Base-by-base conservation (phyloP, 2,113 vertebrate species). In the Alosa alosa region DNA sequence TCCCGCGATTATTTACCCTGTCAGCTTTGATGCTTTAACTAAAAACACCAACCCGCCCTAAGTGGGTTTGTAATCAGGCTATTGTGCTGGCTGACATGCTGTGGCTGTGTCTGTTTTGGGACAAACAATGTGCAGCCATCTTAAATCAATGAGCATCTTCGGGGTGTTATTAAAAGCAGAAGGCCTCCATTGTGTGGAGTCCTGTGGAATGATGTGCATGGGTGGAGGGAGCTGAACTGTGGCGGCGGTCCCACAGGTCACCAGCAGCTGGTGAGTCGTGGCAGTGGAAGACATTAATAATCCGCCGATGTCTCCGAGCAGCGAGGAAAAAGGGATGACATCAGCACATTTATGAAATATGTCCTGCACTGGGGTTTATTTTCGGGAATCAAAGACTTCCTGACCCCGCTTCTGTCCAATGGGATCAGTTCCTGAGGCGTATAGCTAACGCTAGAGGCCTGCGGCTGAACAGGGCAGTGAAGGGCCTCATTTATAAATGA, bases 261-360 rank as follows among this genome's bases (percentile, higher is more conserved):
- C 52, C 84, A 82, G 55, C 86, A 84, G 83, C 81, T 86, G 81
- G 45, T 55, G 68, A 50, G 82, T 39, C 84, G 44, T 68, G 85
- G 87, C 89, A 88, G 82, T 45, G 47, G 86, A 89, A 88, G 86
- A 83, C 84, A 88, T 89, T 88, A 86, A 89, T 88, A 84, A 88
- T 88, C 75, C 86, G 47, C 39, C 46, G 81, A 86, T 84, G 31
- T 81, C 88, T 81, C 20, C 3, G 7, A 87, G 87, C 84, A 78
- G 81, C 52, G 78, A 18, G 83, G 82, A 18, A 82, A 84, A 85
- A 88, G 86, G 60, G 44, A 83, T 85, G 90, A 88, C 85, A 86
- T 87, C 75, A 86, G 86, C 87, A 84, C 22, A 81, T 88, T 84
- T 64, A 87, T 87, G 85, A 87, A 88, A 87, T 75, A 86, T 84